These are phyloP conservation scores for Hydrotaea diabolus DNA, from an alignment of 2,888 invertebrate species.

Conservation along the genomic window DNA sequence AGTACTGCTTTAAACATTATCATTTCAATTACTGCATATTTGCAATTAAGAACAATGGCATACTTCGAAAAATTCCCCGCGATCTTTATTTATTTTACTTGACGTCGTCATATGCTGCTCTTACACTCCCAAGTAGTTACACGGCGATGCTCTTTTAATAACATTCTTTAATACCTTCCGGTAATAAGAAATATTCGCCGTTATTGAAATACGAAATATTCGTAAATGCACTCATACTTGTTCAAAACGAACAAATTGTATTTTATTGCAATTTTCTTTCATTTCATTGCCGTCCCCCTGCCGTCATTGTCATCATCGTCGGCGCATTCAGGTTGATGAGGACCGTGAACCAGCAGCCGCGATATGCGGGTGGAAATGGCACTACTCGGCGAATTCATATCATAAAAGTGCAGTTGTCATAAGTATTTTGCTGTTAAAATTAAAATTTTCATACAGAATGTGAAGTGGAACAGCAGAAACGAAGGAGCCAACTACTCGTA, in stretches of 20 bases:
- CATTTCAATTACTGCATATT: background rate
- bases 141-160: constrained; percentile 16
- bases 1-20: too few species aligned
- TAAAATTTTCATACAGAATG: constrained; percentile 45
- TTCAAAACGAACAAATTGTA: constrained; percentile 57
- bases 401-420: constrained; percentile 52
- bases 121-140: background rate
- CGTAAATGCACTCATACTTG: constrained; percentile 39
- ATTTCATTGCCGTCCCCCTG: constrained; percentile 16
- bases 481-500: background rate
- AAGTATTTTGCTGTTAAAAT: constrained; percentile 56
- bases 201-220: constrained; percentile 45
- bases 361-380: background rate
- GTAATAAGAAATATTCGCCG: constrained; percentile 39
- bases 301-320: constrained; percentile 4
- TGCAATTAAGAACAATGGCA: background rate
- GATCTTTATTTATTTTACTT: background rate
- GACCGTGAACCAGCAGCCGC: constrained; percentile 2
- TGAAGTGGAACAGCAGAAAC: background rate
- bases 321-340: background rate
- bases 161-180: constrained; percentile 20
- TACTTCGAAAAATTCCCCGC: background rate
- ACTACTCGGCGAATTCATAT: background rate
- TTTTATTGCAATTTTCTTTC: constrained; percentile 52
- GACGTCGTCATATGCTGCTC: background rate